Evolutionary conservation across 2,113 vertebrate species (phyloP).

Genomic region (Otolemur garnettii): DNA sequence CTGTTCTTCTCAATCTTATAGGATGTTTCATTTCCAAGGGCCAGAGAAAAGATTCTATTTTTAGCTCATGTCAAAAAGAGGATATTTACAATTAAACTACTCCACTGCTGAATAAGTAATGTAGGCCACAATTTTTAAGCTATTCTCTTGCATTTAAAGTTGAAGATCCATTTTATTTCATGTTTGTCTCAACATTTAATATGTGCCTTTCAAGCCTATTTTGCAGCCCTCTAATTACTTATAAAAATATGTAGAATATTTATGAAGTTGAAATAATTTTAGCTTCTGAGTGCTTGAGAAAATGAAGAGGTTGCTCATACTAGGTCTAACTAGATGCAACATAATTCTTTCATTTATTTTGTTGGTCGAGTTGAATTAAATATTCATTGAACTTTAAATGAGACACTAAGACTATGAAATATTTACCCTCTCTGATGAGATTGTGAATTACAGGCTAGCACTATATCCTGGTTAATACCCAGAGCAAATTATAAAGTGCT

Average conservation of each 20-base stretch:
- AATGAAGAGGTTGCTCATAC: constrained; percentile 79
- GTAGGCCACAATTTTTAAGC: constrained; percentile 52
- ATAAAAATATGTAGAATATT: constrained; percentile 74
- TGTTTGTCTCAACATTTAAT: constrained; percentile 73
- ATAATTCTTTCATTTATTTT: constrained; percentile 78
- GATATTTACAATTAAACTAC: constrained; percentile 22
- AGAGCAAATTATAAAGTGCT: constrained; percentile 62
- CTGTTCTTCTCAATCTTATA: constrained; percentile 47
- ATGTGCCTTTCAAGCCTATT: constrained; percentile 63
- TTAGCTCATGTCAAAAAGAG: constrained; percentile 58
- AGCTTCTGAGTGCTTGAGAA: constrained; percentile 77
- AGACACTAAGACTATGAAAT: constrained; percentile 54
- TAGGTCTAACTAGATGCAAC: constrained; percentile 74
- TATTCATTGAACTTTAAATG: constrained; percentile 79
- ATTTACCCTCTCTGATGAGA: constrained; percentile 75
- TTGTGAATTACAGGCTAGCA: constrained; percentile 60
- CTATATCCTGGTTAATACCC: constrained; percentile 72
- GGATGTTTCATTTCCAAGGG: constrained; percentile 58
- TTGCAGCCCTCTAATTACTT: constrained; percentile 79
- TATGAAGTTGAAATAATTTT: constrained; percentile 78
- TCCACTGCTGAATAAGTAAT: constrained; percentile 60
- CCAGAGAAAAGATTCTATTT: constrained; percentile 55
- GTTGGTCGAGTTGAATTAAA: constrained; percentile 80
- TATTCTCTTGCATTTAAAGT: constrained; percentile 62
- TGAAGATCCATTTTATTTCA: constrained; percentile 67